Evolutionary conservation across 2,113 vertebrate species (phyloP).

Genomic region (Leuciscus idus): DNA sequence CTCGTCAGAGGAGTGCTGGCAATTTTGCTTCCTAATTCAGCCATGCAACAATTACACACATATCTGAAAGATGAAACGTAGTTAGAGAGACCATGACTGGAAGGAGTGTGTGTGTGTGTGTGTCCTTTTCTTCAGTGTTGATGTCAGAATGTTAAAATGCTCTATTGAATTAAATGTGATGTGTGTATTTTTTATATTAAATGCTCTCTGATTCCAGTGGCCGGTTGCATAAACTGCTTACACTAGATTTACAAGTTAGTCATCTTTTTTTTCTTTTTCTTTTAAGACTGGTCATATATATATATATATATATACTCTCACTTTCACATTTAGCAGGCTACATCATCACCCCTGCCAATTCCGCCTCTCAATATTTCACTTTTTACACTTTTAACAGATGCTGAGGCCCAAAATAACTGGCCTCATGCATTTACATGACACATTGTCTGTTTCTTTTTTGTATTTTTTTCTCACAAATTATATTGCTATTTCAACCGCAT

Average conservation of each 20-base stretch:
- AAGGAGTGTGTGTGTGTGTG: neutral
- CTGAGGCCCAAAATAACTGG: conserved; percentile 54
- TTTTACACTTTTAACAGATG: conserved; percentile 42
- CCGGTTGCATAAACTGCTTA: too few species aligned
- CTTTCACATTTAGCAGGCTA: neutral
- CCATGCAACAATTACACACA: conserved; percentile 37
- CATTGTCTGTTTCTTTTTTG: conserved; percentile 4
- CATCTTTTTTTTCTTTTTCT: too few species aligned
- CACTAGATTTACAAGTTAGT: too few species aligned
- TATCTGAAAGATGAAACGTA: neutral
- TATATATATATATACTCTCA: too few species aligned
- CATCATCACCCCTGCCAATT: neutral
- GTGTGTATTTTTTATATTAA: neutral
- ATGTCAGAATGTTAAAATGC: neutral
- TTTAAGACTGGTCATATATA: too few species aligned
- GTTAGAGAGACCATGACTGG: neutral
- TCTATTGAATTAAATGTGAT: neutral
- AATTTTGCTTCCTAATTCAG: conserved; percentile 44
- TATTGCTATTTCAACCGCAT: neutral
- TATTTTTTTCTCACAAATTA: conserved; percentile 22
- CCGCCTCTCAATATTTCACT: neutral
- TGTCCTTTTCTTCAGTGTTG: neutral
- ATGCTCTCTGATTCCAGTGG: neutral
- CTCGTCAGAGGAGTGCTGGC: conserved; percentile 34
- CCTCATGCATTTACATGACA: conserved; percentile 57